Percentiles rank a stretch among this genome's conserved stretches.
Conservation (phyloP, 2,797 vertebrate genomes). For the Percopsis omiscomaycus region DNA sequence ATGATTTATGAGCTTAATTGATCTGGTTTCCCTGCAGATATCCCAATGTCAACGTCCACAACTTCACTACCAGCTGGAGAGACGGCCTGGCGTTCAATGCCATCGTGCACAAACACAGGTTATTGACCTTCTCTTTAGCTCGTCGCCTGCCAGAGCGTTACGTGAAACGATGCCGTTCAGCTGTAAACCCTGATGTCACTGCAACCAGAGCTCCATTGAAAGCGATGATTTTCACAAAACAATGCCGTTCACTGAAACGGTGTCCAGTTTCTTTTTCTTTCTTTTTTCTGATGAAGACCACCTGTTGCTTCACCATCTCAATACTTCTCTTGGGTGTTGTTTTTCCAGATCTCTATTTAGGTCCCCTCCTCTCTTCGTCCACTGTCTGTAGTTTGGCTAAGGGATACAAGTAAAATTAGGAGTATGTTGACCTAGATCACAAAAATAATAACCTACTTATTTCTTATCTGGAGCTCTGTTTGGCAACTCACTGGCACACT, state of each 20-base stretch:
- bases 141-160: conserved; percentile 8
- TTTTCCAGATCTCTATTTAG: conserved; percentile 26
- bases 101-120: conserved; percentile 96
- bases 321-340: conserved; percentile 39
- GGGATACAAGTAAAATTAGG: conserved; percentile 50
- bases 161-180: conserved; percentile 8
- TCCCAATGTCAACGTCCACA: conserved; percentile 93
- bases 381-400: conserved; percentile 45
- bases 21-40: conserved; percentile 76
- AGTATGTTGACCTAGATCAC: conserved; percentile 76
- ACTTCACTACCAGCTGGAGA: conserved; percentile 96
- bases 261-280: conserved; percentile 10
- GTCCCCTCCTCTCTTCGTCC: conserved; percentile 42
- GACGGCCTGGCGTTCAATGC: conserved; percentile 94
- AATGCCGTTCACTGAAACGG: conserved; percentile 7
- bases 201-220: background rate
- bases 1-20: conserved; percentile 53
- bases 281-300: conserved; percentile 13
- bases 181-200: background rate
- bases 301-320: conserved; percentile 24
- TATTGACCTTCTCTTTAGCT: conserved; percentile 52
- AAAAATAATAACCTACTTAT: conserved; percentile 66
- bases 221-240: conserved; percentile 16
- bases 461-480: conserved; percentile 33
- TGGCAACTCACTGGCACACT: conserved; percentile 56